Conservation (phyloP, 2,113 vertebrate genomes). For the Crotalus tigris region DNA sequence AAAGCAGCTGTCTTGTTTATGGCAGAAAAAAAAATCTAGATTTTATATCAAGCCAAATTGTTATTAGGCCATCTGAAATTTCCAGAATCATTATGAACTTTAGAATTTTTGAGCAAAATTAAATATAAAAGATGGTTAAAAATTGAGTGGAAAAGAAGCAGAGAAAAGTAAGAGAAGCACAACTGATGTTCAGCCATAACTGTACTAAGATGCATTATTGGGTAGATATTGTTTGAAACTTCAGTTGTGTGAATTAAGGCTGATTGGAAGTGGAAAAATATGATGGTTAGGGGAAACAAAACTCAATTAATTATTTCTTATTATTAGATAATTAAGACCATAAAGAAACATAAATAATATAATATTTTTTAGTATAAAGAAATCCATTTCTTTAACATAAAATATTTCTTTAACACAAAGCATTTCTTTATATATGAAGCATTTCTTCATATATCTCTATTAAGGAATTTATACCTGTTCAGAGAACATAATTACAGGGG, state of each 20-base stretch:
- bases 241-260: background rate
- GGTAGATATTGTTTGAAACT: background rate
- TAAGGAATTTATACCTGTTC: background rate
- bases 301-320: background rate
- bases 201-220: background rate
- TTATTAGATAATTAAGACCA: background rate
- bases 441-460: too few species aligned
- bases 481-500: background rate
- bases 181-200: background rate
- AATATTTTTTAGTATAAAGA: background rate
- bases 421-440: background rate
- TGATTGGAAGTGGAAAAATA: background rate
- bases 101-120: background rate
- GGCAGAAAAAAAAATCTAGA: too few species aligned
- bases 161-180: background rate
- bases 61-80: background rate
- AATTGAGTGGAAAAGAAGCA: background rate
- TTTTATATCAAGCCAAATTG: background rate
- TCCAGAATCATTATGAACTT: background rate
- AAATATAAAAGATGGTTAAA: background rate
- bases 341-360: background rate
- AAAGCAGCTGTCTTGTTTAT: background rate
- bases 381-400: background rate
- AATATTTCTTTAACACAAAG: background rate
- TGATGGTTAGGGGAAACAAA: background rate